A percentile compares a stretch with the other conserved stretches of the same genome.
These are phyloP conservation scores for Neogobius melanostomus DNA, from an alignment of 2,113 vertebrate species.

Conservation along the genomic window DNA sequence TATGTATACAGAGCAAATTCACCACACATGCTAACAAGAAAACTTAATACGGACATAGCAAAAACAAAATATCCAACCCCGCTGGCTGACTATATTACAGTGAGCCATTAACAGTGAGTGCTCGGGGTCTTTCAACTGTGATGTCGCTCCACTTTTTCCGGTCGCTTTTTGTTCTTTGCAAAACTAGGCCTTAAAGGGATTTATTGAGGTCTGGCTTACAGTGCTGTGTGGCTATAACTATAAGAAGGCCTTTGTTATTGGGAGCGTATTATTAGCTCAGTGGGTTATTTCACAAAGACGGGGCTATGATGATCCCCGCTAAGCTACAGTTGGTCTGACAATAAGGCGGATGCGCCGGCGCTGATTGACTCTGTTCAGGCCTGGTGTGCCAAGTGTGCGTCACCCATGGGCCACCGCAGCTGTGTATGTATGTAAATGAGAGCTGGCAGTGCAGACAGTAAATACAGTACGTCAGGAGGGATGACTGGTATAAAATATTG, in stretches of 20 bases:
- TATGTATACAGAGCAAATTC: neutral
- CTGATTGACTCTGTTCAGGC: constrained; percentile 9
- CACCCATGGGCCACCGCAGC: constrained; percentile 25
- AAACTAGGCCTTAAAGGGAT: constrained; percentile 16
- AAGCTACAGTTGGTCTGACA: constrained; percentile 12
- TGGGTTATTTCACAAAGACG: constrained; percentile 1
- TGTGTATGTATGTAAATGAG: constrained; percentile 19
- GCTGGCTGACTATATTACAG: constrained; percentile 2
- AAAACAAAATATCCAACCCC: constrained; percentile 25
- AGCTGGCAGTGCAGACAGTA: neutral
- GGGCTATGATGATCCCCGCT: constrained; percentile 1
- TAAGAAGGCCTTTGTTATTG: constrained; percentile 24
- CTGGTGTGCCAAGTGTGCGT: constrained; percentile 14
- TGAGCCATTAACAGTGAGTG: constrained; percentile 25
- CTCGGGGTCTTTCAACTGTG: neutral
- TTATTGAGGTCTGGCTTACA: constrained; percentile 25
- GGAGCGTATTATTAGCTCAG: constrained; percentile 12
- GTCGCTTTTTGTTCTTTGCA: constrained; percentile 14
- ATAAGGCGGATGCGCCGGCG: constrained; percentile 10
- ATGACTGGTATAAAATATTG: neutral
- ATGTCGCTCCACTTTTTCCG: constrained; percentile 23
- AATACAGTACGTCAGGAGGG: neutral
- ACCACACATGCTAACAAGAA: constrained; percentile 2
- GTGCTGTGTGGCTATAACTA: constrained; percentile 6
- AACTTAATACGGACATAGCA: constrained; percentile 21